Base-by-base conservation (phyloP, 2,113 vertebrate species). In the Nothoprocta pentlandii region DNA sequence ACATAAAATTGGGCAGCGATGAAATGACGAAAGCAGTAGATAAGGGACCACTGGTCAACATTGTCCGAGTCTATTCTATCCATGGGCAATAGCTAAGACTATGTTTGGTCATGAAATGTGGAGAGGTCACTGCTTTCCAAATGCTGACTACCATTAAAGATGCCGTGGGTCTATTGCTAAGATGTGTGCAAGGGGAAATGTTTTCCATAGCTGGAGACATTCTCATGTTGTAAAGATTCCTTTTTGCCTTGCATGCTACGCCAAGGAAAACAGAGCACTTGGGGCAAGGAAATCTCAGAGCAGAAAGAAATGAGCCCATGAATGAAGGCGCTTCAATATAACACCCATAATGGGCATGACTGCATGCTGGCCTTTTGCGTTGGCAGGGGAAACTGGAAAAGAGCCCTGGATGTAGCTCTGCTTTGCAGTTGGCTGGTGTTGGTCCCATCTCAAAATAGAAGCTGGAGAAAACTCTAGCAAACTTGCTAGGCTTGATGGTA, bases 261-360 rank as follows among this genome's bases (percentile, higher is more conserved):
- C 87, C 93, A 95, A 95, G 66, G 69, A 89, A 95, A 97, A 93
- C n/a, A 82, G 34, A 92, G 44, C 14, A 11, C 28, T 71, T 23
- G 6, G 16, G 39, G 25, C 51, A 78, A 75, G 73, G 56, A 61
- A 74, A 19, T 78, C 68, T 67, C 64, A 34, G 32, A 92, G 75
- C n/a, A 77, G 82, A 84, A 76, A 80, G 56, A 56, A 85, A 28
- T 0, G 2, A 89, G 69, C 17, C 56, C 25, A 32, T 71, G 56
- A 68, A 64, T 56, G 68, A 68, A 71, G 42, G 10, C 32, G 47
- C 22, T 28, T 63, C n/a, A 12, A n/a, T 54, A 63, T 12, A 51
- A 54, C 67, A 70, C 56, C 81, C 63, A 32, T 54, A 89, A 83
- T 16, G 73, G 92, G 23, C 58, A 81, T 36, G 47, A 75, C 44